Evolutionary conservation across 1,140 invertebrate genomes (phyloP).

Genomic region (Lycorma delicatula): DNA sequence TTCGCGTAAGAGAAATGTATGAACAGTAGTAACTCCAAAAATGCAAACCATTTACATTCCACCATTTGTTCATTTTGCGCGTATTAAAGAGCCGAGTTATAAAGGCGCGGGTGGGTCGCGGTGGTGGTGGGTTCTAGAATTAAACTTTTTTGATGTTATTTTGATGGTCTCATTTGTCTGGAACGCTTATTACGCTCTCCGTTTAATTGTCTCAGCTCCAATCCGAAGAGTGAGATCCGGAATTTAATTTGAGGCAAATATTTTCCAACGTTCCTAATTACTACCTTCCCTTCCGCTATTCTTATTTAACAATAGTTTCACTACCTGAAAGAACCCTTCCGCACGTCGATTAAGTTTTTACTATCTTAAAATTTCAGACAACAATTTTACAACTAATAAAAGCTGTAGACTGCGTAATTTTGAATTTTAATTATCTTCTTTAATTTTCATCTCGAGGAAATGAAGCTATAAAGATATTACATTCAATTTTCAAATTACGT

Average conservation of each 20-base stretch:
- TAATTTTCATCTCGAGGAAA: no score
- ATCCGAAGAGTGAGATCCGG: neutral
- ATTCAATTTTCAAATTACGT: no score
- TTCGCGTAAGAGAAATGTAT: neutral
- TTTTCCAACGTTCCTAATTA: neutral
- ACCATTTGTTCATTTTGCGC: conserved; percentile 3
- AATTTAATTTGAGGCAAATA: neutral
- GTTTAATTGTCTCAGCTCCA: neutral
- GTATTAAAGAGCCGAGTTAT: conserved; percentile 3
- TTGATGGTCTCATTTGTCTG: conserved; percentile 5
- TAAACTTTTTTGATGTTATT: conserved; percentile 4
- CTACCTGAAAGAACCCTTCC: no score
- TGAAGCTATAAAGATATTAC: no score
- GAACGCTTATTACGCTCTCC: neutral
- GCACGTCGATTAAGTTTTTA: neutral
- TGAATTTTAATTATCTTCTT: no score
- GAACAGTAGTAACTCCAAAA: neutral
- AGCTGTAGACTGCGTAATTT: no score
- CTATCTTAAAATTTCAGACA: no score
- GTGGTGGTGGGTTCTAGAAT: neutral
- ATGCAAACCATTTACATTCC: neutral
- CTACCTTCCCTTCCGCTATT: no score
- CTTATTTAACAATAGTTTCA: no score
- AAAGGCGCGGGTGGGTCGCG: neutral
- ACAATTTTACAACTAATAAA: no score